phyloP scores from a whole-genome alignment of 2,113 vertebrate genomes.

The Ailuropoda melanoleuca region DNA sequence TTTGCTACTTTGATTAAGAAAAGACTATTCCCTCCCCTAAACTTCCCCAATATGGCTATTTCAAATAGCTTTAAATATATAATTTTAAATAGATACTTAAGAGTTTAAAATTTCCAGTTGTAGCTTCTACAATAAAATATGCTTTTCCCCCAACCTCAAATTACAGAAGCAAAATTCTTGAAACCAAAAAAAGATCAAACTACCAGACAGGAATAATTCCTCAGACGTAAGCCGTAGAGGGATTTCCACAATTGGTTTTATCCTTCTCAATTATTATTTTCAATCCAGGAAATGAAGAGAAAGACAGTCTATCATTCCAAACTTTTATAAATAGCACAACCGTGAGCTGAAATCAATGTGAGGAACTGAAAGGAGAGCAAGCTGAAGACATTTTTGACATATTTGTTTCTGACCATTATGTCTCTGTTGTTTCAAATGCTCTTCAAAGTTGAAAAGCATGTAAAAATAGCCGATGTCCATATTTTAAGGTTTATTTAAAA shows the following conservation, averaged over 20 bases:
- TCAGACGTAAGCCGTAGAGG: neutral
- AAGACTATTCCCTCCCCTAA: constrained; percentile 35
- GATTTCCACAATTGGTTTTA: constrained; percentile 14
- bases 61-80: constrained; percentile 55
- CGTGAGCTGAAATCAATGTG: neutral
- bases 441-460: constrained; percentile 10
- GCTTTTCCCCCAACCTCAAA: neutral
- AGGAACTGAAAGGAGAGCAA: neutral
- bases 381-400: neutral
- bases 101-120: constrained; percentile 21
- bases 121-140: neutral
- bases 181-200: constrained; percentile 13
- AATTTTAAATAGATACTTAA: constrained; percentile 41
- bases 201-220: neutral
- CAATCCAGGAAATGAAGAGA: constrained; percentile 21
- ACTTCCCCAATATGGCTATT: constrained; percentile 34
- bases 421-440: neutral
- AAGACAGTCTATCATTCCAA: neutral
- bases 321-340: neutral
- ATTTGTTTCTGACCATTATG: neutral
- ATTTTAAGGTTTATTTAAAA: constrained; percentile 49
- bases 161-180: constrained; percentile 21
- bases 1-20: constrained; percentile 79
- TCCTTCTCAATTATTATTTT: constrained; percentile 28
- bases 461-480: constrained; percentile 38